These are phyloP conservation scores for Oasisia sp. DNA, from an alignment of 2,888 invertebrate genomes.

Conservation along the genomic window DNA sequence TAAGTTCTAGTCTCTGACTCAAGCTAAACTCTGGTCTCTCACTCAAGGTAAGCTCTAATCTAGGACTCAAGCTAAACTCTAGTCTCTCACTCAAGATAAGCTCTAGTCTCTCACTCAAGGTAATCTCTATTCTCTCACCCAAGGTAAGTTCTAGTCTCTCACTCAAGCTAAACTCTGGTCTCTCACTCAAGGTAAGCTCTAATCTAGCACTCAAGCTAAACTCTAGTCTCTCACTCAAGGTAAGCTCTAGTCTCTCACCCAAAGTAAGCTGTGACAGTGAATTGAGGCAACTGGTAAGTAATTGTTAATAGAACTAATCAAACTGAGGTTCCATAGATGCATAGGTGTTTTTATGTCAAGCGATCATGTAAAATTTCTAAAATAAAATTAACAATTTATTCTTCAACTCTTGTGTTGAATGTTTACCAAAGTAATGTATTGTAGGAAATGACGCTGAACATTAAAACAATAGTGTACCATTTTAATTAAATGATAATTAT, in stretches of 20 bases:
- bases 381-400: no score
- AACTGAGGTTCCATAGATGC: not conserved
- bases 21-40: constrained; percentile 69
- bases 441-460: no score
- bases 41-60: constrained; percentile 70
- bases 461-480: no score
- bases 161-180: constrained; percentile 70
- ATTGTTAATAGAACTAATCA: no score
- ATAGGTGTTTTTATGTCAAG: not conserved
- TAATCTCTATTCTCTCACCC: constrained; percentile 72
- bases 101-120: constrained; percentile 72
- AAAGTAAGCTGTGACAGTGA: constrained; percentile 49
- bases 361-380: not conserved
- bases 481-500: no score
- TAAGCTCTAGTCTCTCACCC: constrained; percentile 71
- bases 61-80: constrained; percentile 69
- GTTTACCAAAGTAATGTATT: no score
- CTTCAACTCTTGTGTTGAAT: no score
- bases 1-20: constrained; percentile 70
- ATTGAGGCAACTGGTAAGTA: not conserved
- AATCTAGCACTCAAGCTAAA: constrained; percentile 68
- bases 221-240: constrained; percentile 72
- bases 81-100: constrained; percentile 70
- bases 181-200: constrained; percentile 73
- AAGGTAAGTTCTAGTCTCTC: constrained; percentile 73